Percentiles rank a stretch among this genome's conserved stretches.
Conservation (phyloP, 2,797 vertebrate species). For the Melopsittacus undulatus region DNA sequence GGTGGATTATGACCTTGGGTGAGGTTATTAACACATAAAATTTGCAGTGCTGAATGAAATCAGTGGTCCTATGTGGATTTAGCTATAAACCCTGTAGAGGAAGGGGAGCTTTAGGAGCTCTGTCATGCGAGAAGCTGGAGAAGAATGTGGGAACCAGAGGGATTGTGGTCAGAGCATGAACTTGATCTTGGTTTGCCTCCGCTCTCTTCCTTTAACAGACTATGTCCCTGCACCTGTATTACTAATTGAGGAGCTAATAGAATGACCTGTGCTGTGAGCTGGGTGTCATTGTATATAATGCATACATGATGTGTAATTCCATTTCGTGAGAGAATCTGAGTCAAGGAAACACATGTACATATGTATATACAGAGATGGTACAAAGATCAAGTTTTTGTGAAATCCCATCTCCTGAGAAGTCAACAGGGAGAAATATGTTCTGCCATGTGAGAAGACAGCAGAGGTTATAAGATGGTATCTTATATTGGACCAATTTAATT, state of each 20-base stretch:
- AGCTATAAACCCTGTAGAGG: neutral
- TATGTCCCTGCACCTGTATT: neutral
- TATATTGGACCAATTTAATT: fast-evolving
- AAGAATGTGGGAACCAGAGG: neutral
- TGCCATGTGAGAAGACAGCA: neutral
- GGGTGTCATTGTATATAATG: neutral
- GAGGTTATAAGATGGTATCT: neutral
- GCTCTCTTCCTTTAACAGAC: neutral
- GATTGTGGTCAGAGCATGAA: neutral
- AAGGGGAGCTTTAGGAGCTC: neutral
- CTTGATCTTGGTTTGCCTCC: neutral
- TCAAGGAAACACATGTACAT: neutral
- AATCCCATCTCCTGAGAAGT: neutral
- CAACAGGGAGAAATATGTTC: neutral
- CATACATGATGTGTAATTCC: fast-evolving
- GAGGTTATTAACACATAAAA: neutral
- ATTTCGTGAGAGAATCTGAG: neutral
- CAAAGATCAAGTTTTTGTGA: neutral
- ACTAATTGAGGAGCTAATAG: neutral
- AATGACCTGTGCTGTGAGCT: neutral
- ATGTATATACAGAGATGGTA: neutral
- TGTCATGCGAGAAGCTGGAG: neutral
- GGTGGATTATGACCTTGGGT: neutral
- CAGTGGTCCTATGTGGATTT: neutral
- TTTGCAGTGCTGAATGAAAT: neutral